These are phyloP conservation scores for Podarcis raffonei DNA, from an alignment of 2,113 vertebrate species.

Conservation along the genomic window DNA sequence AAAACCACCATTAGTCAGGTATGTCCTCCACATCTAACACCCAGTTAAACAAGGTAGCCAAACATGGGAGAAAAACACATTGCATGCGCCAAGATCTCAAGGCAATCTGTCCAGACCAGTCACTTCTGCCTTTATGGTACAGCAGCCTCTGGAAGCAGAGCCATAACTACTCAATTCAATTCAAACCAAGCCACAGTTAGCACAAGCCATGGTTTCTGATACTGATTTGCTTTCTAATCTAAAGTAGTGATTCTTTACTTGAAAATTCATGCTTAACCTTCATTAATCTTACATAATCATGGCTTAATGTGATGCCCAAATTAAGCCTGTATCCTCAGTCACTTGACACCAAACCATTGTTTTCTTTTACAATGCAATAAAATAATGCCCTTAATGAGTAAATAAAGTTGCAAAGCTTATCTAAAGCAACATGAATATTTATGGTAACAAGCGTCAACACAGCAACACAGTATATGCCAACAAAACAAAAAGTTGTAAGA, in stretches of 20 bases:
- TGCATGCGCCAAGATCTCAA: too few species aligned
- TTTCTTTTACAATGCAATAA: background rate
- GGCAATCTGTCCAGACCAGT: background rate
- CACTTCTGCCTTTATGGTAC: background rate
- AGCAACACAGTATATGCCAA: too few species aligned
- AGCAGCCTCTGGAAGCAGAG: background rate
- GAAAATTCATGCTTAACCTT: background rate
- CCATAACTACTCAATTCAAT: background rate
- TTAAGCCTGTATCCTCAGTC: background rate
- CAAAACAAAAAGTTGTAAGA: too few species aligned
- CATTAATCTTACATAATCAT: background rate
- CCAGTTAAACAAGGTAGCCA: too few species aligned
- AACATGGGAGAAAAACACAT: too few species aligned
- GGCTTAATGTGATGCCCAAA: background rate
- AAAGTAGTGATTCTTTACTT: background rate
- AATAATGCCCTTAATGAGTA: background rate
- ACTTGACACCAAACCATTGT: background rate
- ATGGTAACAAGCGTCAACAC: too few species aligned
- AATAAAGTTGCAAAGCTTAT: background rate
- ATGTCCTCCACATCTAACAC: too few species aligned
- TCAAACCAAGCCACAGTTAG: background rate
- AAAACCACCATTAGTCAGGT: too few species aligned
- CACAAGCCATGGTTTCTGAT: background rate
- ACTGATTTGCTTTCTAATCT: background rate
- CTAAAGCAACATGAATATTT: background rate